phyloP scores from a whole-genome alignment of 2,797 vertebrate species.

The Acrossocheilus fasciatus region DNA sequence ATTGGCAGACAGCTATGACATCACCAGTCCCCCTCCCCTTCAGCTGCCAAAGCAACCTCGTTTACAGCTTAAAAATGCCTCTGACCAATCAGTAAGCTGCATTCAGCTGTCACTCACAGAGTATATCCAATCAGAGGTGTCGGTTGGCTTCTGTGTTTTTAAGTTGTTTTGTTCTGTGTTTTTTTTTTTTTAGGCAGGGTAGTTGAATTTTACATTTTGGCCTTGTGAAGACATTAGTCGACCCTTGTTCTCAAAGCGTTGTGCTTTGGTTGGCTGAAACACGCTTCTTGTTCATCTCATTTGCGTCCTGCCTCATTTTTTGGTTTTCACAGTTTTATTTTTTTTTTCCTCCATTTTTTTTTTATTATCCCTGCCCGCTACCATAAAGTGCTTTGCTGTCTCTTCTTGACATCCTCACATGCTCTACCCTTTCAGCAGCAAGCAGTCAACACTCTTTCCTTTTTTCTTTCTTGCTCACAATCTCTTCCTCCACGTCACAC shows the following conservation, averaged over 20 bases:
- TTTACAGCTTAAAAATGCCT: constrained; percentile 32
- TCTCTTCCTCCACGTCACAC: constrained; percentile 45
- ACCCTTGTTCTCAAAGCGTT: constrained; percentile 50
- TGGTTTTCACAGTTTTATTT: constrained; percentile 69
- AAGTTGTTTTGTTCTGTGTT: not conserved
- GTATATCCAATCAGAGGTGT: constrained; percentile 42
- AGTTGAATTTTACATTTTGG: not conserved
- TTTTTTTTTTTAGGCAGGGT: not conserved
- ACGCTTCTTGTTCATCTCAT: constrained; percentile 66
- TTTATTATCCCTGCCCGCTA: constrained; percentile 60
- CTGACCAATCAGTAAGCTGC: constrained; percentile 40
- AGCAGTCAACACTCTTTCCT: constrained; percentile 59
- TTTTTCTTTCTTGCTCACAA: constrained; percentile 53
- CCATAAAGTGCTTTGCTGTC: constrained; percentile 51
- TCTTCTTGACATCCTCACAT: constrained; percentile 31
- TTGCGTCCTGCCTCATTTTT: constrained; percentile 55
- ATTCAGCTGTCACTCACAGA: constrained; percentile 32
- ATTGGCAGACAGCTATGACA: constrained; percentile 64
- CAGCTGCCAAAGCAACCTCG: constrained; percentile 67
- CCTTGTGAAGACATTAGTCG: not conserved
- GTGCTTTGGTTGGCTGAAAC: constrained; percentile 70
- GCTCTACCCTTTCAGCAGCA: constrained; percentile 68
- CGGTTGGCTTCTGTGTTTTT: constrained; percentile 11
- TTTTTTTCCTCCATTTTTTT: constrained; percentile 61
- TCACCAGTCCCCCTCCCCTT: constrained; percentile 59